A percentile compares a stretch with the other conserved stretches of the same genome.
phyloP scores from a whole-genome alignment of 2,113 vertebrate genomes.

The Myiagra hebetior region DNA sequence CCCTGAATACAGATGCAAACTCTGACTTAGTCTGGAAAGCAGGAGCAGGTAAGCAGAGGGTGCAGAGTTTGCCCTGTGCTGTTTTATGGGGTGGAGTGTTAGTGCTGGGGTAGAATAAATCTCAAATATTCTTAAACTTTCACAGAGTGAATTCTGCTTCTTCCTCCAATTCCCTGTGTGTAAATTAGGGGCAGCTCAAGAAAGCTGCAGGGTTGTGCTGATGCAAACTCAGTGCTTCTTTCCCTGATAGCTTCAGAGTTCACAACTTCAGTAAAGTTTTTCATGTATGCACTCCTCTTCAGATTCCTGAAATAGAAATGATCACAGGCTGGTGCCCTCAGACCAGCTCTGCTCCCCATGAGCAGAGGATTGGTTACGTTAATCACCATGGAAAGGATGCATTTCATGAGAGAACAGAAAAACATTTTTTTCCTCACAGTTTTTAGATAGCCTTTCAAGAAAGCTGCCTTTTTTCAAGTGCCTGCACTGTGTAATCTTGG shows the following conservation, averaged over 20 bases:
- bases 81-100: constrained; percentile 13
- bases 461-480: background rate
- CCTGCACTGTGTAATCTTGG: background rate
- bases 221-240: background rate
- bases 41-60: background rate
- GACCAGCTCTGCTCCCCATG: background rate
- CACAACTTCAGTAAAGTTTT: background rate
- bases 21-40: constrained; percentile 16
- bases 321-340: background rate
- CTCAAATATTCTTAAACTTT: constrained; percentile 35
- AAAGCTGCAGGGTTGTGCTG: background rate
- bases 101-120: background rate
- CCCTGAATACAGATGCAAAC: constrained; percentile 16
- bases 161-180: constrained; percentile 23
- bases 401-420: background rate
- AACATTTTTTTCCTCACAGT: background rate
- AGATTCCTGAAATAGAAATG: background rate
- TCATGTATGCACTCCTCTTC: background rate
- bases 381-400: background rate
- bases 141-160: background rate
- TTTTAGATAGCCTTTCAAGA: background rate
- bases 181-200: background rate
- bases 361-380: background rate
- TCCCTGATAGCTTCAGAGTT: background rate
- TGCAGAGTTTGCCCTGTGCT: constrained; percentile 31